phyloP scores from a whole-genome alignment of 2,888 invertebrate genomes.

The Lasioglossum leucozonium region DNA sequence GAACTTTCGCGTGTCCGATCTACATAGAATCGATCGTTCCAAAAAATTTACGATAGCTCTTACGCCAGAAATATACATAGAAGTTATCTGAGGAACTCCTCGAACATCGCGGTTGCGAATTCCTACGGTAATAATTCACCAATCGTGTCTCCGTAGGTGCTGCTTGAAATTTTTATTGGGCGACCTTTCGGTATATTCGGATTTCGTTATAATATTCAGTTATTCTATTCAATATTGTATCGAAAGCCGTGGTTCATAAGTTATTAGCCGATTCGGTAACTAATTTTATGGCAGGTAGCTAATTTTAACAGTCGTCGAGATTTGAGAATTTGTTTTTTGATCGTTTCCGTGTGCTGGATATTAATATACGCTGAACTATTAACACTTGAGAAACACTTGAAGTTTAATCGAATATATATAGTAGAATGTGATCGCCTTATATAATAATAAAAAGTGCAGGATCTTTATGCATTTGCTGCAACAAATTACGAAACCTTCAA shows the following conservation, averaged over 20 bases:
- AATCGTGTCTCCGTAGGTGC: not conserved
- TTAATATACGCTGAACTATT: not conserved
- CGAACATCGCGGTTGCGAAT: not conserved
- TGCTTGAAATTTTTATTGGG: not conserved
- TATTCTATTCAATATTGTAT: not conserved
- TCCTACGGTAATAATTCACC: conserved; percentile 3
- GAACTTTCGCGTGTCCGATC: not conserved
- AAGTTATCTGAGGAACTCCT: not conserved
- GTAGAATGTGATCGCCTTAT: no score
- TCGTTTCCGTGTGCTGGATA: not conserved
- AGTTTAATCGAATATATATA: not conserved
- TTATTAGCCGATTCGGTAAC: not conserved
- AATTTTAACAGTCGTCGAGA: not conserved
- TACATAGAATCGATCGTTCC: not conserved
- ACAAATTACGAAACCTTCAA: no score
- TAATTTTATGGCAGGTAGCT: not conserved
- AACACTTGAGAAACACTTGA: not conserved
- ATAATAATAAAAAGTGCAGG: no score
- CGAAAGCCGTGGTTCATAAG: not conserved
- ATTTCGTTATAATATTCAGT: not conserved
- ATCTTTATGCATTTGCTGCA: no score
- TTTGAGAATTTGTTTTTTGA: not conserved
- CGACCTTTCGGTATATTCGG: not conserved
- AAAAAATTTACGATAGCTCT: not conserved
- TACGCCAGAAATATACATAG: not conserved